Percentiles rank a stretch among this genome's conserved stretches.
These are phyloP conservation scores for Marisa cornuarietis DNA, from an alignment of 1,140 invertebrate genomes.

Conservation along the genomic window DNA sequence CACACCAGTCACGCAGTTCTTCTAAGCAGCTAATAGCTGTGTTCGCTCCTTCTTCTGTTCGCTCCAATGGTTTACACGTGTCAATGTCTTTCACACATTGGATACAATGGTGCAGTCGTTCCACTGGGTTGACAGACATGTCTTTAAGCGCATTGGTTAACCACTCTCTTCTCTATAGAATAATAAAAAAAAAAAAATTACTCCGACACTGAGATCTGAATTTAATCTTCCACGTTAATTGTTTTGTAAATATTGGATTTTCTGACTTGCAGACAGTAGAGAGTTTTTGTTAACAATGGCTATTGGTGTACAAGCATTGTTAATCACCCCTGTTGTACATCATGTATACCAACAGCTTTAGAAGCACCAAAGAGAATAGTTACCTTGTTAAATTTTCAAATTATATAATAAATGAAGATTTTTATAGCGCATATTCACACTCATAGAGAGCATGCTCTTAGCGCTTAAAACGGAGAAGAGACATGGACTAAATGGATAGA, in stretches of 20 bases:
- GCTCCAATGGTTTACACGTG: slow-evolving; percentile 53
- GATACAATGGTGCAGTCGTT: slow-evolving; percentile 73
- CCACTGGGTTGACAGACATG: slow-evolving; percentile 74
- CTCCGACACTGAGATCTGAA: too few species aligned
- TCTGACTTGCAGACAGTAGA: too few species aligned
- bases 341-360: not conserved
- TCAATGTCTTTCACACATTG: slow-evolving; percentile 69
- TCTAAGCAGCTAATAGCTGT: slow-evolving; percentile 72
- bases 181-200: slow-evolving; percentile 25
- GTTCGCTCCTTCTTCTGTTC: slow-evolving; percentile 68
- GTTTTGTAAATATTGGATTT: not conserved
- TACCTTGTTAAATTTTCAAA: too few species aligned
- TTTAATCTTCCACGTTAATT: not conserved
- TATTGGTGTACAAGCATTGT: not conserved
- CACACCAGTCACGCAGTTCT: slow-evolving; percentile 73
- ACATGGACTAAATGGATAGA: too few species aligned
- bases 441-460: too few species aligned
- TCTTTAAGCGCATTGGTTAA: slow-evolving; percentile 76
- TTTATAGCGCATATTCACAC: too few species aligned
- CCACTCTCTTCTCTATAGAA: slow-evolving; percentile 74
- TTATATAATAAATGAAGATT: too few species aligned
- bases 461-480: too few species aligned
- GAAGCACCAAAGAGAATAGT: too few species aligned
- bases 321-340: not conserved
- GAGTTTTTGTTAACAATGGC: not conserved